Base-by-base conservation (phyloP, 35 echinoderm and acorn worm genomes). In the Stichopus chloronotus region DNA sequence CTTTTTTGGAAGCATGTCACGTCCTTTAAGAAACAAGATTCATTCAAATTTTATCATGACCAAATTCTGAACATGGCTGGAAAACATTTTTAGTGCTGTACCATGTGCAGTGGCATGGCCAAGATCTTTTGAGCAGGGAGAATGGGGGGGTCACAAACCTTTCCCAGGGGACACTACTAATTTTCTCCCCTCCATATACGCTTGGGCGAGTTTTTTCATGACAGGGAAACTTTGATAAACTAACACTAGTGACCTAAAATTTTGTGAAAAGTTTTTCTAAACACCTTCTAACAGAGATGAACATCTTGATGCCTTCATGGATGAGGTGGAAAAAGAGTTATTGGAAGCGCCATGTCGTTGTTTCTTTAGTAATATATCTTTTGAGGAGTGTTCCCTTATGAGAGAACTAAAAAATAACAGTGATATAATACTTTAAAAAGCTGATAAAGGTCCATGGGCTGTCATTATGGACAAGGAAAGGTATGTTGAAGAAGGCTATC, bases 251-350 rank as follows among this genome's bases (percentile, higher is more conserved):
- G 54, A 7, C 25, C 19, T 83, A 8, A 83, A 43, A 56, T 83
- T 83, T 83, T 53, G 80, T 83, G 17, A 17, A 17, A 83, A 22
- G 80, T 5, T 5, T 13, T 52, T 8, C 43, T 56, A 5, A 16
- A 56, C 54, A 52, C 17, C 78, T 25, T 1, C 78, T 81, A 81
- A n/a, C 43, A 52, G 43, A 11, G 78, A 81, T 17, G 7, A 83
- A 16, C 25, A 83, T 17, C 54, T 83, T 56, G 80, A 83, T 52
- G 80, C 80, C 43, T 83, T 53, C 54, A 83, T 83, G 2, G 54
- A 83, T 30, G 25, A 1, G 25, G 80, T 83, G 80, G 54, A 56
- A 53, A 76, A 76, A 11, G 72, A 76, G 25, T 21, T 11, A 12
- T 21, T 76, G 72, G 25, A 4, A 4, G 78, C 78, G 4, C 78